These are phyloP conservation scores for Andrena hattorfiana DNA, from an alignment of 2,888 invertebrate genomes.

Conservation along the genomic window DNA sequence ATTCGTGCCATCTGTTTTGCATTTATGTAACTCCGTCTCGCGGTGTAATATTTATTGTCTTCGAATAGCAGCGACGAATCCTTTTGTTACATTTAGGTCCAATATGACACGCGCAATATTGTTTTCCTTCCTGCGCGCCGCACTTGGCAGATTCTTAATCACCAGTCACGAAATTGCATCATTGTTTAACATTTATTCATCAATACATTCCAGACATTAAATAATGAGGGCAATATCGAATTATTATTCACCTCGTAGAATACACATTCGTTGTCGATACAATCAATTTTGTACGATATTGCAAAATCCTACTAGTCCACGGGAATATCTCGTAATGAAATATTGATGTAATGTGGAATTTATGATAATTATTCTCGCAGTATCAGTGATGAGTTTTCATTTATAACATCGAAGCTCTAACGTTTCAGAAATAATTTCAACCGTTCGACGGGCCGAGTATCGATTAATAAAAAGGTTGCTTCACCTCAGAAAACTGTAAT, in stretches of 20 bases:
- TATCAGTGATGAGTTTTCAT: not conserved
- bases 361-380: not conserved
- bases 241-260: not conserved
- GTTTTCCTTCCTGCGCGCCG: no score
- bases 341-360: not conserved
- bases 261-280: not conserved
- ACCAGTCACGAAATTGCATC: not conserved
- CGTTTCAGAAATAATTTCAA: not conserved
- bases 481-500: constrained; percentile 30
- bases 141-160: no score
- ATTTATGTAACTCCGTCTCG: not conserved
- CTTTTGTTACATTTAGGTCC: not conserved
- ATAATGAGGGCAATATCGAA: not conserved
- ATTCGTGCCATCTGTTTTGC: not conserved
- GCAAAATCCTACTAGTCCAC: not conserved
- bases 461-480: not conserved
- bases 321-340: not conserved
- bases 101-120: not conserved
- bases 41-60: not conserved
- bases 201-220: not conserved
- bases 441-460: not conserved
- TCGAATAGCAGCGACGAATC: not conserved
- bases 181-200: not conserved
- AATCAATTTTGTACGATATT: not conserved
- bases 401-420: not conserved